Percentiles rank a stretch among this genome's conserved stretches.
These are phyloP conservation scores for Halictus quadricinctus DNA, from an alignment of 2,888 invertebrate genomes.

Conservation along the genomic window DNA sequence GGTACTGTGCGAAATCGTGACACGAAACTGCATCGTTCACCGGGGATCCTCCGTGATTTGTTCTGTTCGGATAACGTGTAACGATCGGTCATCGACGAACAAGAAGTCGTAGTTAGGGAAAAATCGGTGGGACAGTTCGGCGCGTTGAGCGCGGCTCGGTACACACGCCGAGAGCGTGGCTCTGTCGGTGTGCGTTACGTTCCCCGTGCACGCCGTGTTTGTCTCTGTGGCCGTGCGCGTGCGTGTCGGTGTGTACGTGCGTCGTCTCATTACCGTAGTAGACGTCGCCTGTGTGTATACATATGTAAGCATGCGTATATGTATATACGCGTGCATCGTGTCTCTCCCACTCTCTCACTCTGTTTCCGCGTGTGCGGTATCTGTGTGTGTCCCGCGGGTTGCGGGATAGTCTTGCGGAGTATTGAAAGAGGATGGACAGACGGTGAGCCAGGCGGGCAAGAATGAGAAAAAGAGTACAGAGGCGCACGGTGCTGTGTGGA, in stretches of 20 bases:
- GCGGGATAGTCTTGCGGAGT: constrained; percentile 2
- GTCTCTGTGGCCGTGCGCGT: neutral
- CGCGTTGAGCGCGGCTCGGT: constrained; percentile 41
- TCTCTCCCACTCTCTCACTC: neutral
- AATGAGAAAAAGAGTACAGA: constrained; percentile 44
- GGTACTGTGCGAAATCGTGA: constrained; percentile 27
- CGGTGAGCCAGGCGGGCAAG: constrained; percentile 29
- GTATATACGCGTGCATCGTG: neutral
- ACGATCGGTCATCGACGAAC: neutral
- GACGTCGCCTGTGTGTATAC: neutral
- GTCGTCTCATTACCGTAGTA: neutral
- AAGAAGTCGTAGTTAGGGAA: neutral
- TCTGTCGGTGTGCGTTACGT: constrained; percentile 34
- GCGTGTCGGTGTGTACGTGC: neutral
- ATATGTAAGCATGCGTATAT: neutral
- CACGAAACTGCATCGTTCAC: constrained; percentile 37
- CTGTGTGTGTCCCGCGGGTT: neutral
- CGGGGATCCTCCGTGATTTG: neutral
- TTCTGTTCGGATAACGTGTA: neutral
- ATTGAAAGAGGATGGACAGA: constrained; percentile 42
- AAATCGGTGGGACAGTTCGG: constrained; percentile 20
- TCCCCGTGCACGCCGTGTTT: constrained; percentile 34
- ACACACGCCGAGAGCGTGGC: constrained; percentile 41
- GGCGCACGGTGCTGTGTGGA: constrained; percentile 42
- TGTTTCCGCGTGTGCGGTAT: neutral